phyloP scores from a whole-genome alignment of 2,797 vertebrate genomes.

The Tokudaia muenninki region DNA sequence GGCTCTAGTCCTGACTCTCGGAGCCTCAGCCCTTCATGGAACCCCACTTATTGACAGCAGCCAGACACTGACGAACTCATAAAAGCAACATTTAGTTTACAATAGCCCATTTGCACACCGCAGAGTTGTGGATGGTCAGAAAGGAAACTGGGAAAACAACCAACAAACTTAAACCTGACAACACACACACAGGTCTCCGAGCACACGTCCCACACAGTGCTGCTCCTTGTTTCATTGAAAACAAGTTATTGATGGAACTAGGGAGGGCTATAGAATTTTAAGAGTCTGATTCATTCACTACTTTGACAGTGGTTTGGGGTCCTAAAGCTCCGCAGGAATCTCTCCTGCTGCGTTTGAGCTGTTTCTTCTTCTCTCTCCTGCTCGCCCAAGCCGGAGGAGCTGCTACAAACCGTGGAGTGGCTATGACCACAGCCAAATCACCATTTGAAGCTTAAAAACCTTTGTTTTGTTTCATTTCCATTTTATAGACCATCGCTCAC shows the following conservation, averaged over 20 bases:
- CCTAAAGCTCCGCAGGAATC: neutral
- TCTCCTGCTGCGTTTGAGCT: neutral
- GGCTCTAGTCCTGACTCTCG: neutral
- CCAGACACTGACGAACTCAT: slow-evolving; percentile 3
- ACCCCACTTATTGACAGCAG: neutral
- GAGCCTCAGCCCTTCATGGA: neutral
- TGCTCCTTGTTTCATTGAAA: slow-evolving; percentile 32
- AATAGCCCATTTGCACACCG: neutral
- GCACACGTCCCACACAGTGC: neutral
- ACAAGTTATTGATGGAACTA: neutral
- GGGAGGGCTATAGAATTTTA: neutral
- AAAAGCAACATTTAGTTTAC: neutral
- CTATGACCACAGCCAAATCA: neutral
- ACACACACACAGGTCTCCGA: slow-evolving; percentile 27
- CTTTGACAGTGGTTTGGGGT: neutral
- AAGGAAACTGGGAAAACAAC: slow-evolving; percentile 60
- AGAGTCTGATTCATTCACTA: slow-evolving; percentile 21
- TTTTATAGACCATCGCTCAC: slow-evolving; percentile 31
- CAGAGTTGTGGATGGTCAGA: neutral
- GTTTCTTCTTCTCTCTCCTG: neutral
- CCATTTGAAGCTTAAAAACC: neutral
- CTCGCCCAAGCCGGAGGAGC: neutral
- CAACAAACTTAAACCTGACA: slow-evolving; percentile 21
- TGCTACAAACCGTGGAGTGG: neutral
- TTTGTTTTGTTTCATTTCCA: neutral